These are phyloP conservation scores for Yponomeuta malinellus DNA, from an alignment of 2,888 invertebrate genomes.

Conservation along the genomic window DNA sequence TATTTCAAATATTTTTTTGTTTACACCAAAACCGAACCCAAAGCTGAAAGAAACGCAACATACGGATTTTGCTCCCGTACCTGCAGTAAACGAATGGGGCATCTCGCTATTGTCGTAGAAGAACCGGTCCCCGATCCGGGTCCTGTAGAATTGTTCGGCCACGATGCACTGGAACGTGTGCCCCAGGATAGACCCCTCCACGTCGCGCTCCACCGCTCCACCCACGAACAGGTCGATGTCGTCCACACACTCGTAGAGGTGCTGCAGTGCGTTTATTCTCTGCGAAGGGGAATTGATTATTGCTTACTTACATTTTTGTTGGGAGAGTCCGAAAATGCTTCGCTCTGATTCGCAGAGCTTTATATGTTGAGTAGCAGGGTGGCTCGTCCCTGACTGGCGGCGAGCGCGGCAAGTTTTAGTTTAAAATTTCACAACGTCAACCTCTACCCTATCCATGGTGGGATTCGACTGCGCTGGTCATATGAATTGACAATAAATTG, in stretches of 20 bases:
- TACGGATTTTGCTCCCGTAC: slow-evolving; percentile 38
- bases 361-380: too few species aligned
- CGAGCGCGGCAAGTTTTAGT: too few species aligned
- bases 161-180: slow-evolving; percentile 93
- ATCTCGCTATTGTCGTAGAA: slow-evolving; percentile 86
- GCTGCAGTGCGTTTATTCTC: slow-evolving; percentile 80
- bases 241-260: slow-evolving; percentile 84
- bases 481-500: slow-evolving; percentile 15
- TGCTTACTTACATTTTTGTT: too few species aligned
- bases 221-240: slow-evolving; percentile 93
- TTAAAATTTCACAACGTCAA: too few species aligned
- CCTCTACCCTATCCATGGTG: too few species aligned
- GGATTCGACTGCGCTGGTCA: too few species aligned
- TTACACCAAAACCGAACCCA: too few species aligned
- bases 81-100: slow-evolving; percentile 79
- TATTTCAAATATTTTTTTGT: too few species aligned
- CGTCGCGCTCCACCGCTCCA: slow-evolving; percentile 85
- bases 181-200: slow-evolving; percentile 86
- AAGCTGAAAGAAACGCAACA: too few species aligned
- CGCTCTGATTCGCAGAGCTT: too few species aligned
- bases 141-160: slow-evolving; percentile 90
- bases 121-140: slow-evolving; percentile 89
- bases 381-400: too few species aligned
- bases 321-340: too few species aligned
- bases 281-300: slow-evolving; percentile 36